Evolutionary conservation across 2,888 invertebrate species (phyloP).

Genomic region (Yponomeuta sedellus): DNA sequence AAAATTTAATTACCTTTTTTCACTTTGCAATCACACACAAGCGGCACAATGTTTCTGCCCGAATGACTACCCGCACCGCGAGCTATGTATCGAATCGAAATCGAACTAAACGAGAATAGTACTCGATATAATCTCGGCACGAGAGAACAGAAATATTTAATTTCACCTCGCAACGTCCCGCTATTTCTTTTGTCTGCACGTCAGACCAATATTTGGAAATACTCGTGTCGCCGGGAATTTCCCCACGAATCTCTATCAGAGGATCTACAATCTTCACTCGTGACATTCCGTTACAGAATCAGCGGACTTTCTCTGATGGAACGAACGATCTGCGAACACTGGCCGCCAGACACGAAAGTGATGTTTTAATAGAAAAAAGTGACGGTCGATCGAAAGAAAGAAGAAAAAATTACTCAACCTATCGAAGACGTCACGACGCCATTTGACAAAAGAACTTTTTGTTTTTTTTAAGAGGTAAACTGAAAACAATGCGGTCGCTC

Average conservation of each 20-base stretch:
- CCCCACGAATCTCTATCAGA: neutral
- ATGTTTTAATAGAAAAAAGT: conserved; percentile 14
- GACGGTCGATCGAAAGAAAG: neutral
- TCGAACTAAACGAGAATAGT: conserved; percentile 25
- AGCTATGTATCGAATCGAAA: conserved; percentile 28
- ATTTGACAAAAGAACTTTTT: conserved; percentile 16
- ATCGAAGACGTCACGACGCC: conserved; percentile 1
- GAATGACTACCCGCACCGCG: neutral
- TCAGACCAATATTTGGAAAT: conserved; percentile 15
- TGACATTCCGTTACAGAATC: conserved; percentile 22
- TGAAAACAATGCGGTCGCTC: conserved; percentile 15
- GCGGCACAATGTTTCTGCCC: conserved; percentile 10
- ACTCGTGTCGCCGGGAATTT: neutral
- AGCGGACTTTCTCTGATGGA: conserved; percentile 25
- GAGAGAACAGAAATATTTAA: conserved; percentile 28
- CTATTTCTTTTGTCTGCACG: conserved; percentile 15
- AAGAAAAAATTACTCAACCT: conserved; percentile 11
- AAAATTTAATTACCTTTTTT: conserved; percentile 7
- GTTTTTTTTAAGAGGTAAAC: conserved; percentile 18
- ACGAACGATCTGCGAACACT: conserved; percentile 18
- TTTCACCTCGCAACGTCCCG: conserved; percentile 22
- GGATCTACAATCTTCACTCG: conserved; percentile 21
- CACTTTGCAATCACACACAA: neutral
- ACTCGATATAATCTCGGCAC: conserved; percentile 24
- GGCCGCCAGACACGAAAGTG: conserved; percentile 16